These are phyloP conservation scores for Drosophila histrio DNA, from an alignment of 2,888 invertebrate species.

Conservation along the genomic window DNA sequence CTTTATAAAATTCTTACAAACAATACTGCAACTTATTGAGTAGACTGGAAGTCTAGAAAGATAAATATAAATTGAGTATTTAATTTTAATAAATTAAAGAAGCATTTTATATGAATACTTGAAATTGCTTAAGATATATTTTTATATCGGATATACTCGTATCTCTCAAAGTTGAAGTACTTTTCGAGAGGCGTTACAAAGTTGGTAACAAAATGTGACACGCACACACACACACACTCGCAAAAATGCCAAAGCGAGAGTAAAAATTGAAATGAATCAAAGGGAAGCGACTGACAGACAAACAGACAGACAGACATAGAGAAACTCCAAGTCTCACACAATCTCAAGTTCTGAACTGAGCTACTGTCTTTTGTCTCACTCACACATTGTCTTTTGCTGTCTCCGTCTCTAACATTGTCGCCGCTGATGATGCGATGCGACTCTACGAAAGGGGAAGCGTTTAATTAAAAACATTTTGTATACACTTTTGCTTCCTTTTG, in stretches of 20 bases:
- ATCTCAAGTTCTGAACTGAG: slow-evolving; percentile 13
- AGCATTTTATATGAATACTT: neutral
- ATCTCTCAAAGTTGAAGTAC: slow-evolving; percentile 18
- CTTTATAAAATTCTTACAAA: neutral
- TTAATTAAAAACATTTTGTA: slow-evolving; percentile 82
- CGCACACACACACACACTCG: slow-evolving; percentile 6
- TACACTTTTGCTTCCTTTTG: slow-evolving; percentile 77
- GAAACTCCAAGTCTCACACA: slow-evolving; percentile 19
- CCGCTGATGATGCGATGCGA: slow-evolving; percentile 33
- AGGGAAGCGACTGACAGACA: slow-evolving; percentile 13
- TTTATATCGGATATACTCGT: neutral
- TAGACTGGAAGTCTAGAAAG: neutral
- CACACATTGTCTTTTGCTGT: slow-evolving; percentile 3
- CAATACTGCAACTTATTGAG: neutral
- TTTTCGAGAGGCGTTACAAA: slow-evolving; percentile 36
- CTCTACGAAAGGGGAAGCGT: slow-evolving; percentile 70
- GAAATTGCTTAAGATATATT: neutral
- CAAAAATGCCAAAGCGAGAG: slow-evolving; percentile 35
- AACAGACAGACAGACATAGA: neutral
- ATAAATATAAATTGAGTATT: slow-evolving; percentile 1
- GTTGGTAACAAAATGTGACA: slow-evolving; percentile 40
- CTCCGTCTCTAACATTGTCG: slow-evolving; percentile 51
- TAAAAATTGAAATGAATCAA: slow-evolving; percentile 58
- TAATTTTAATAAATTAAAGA: neutral
- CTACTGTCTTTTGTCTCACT: neutral